Base-by-base conservation (phyloP, 2,113 vertebrate species). In the Megaceryle maxima region DNA sequence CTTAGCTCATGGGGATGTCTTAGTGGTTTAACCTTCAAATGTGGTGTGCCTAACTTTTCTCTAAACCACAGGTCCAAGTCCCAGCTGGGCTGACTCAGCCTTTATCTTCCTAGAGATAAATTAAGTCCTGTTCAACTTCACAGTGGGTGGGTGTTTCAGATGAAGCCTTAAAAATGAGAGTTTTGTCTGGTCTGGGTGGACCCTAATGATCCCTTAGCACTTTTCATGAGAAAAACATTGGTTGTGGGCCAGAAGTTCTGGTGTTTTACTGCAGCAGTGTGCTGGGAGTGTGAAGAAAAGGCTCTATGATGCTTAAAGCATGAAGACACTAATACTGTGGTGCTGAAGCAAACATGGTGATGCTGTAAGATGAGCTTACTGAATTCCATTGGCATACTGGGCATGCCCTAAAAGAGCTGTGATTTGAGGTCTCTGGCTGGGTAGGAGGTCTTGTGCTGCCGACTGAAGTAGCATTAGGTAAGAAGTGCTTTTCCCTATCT, bases 21-120 rank as follows among this genome's bases (percentile, higher is more conserved):
- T 84, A 82, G 95, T 57, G 92, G 95, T 92, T 97, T 90, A 96
- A 95, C 79, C 83, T 97, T 96, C 93, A 88, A 92, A 86, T 92
- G 87, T 95, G 92, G 91, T 92, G 74, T 91, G 95, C 66, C 93
- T 91, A 86, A 92, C 92, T 95, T 91, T 73, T 80, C 92, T 88
- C 57, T 93, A 96, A 96, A 96, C 93, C 84, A 90, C 86, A 63
- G 69, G 59, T 89, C 82, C 70, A 91, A 72, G 56, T 78, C 77
- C 90, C 91, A 95, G 92, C 56, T 93, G 89, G 90, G 91, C 93
- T 97, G 96, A 96, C 82, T 96, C 95, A 96, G 95, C 93, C 94
- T 96, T 96, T 96, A 91, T 97, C 91, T 79, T 88, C 75, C 81
- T 92, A 73, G 76, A 96, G 90, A 97, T 96, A 96, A 96, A 95